Evolutionary conservation across 1,140 invertebrate species (phyloP), one percentile per base, ranked within the genome.

Genomic region (Heliconius melpomene): DNA sequence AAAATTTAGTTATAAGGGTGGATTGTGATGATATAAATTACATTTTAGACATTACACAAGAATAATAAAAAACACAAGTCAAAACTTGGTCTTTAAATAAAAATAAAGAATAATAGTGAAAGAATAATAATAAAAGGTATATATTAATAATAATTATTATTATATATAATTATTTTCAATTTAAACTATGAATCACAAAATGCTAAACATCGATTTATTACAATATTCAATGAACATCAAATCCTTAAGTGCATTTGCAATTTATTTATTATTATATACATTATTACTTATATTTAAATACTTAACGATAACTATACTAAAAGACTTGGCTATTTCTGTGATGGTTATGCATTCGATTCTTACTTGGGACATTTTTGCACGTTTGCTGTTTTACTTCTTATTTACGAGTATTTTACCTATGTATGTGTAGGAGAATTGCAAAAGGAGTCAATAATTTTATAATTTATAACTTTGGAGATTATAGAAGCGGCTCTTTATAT

Each of bases 171-270:
- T 32, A 32, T 32, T 32, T 32, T 32, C 29, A 3, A 32, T 66
- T 60, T 60, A 60, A 18, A 29, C 23, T 66, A 66, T 66, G 60
- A 76, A 80, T 74, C 72, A 80, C 29, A 72, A 57, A 73, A 74
- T 80, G 83, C 84, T 88, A 86, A 86, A 88, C 84, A 86, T 88
- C 29, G 20, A 76, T 32, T 75, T 75, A 26, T 66, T 66, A 66
- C 60, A 66, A 13, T 66, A 66, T 29, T 66, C 60, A 66, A 66
- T 66, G 9, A 66, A 66, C 75, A 74, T 80, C 90, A 91, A 91
- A 91, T 91, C 90, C 90, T 81, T 89, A 84, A 75, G 90, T 91
- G 90, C 90, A 84, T 84, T 84, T 78, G 86, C 86, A 84, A 82
- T 81, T 74, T 78, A 78, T 50, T 52, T 32, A 57, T 52, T 52